Percentiles rank a stretch among this genome's conserved stretches.
Conservation (phyloP, 1,140 invertebrate genomes). For the Drosophila leontia region DNA sequence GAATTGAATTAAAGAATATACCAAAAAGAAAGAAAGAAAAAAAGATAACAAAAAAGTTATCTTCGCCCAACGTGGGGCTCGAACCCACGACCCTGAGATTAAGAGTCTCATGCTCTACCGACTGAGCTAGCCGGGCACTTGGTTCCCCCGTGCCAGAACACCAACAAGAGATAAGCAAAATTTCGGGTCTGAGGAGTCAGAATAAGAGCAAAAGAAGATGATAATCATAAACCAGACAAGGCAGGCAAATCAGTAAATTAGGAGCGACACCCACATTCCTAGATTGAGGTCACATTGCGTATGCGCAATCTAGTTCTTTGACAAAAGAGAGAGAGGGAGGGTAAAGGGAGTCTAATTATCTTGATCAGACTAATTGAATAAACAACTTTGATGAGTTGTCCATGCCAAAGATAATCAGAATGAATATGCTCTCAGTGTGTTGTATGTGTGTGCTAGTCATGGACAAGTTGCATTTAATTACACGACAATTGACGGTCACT, state of each 20-base stretch:
- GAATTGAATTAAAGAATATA: too few relatives aligned
- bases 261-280: slow-evolving; percentile 3
- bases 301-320: slow-evolving; percentile 49
- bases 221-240: neutral
- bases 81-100: slow-evolving; percentile 97
- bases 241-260: neutral
- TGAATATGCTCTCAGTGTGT: slow-evolving; percentile 6
- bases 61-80: slow-evolving; percentile 94
- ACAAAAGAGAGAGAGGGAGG: neutral
- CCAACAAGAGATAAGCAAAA: neutral
- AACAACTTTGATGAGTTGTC: slow-evolving; percentile 36
- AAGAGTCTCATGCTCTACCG: slow-evolving; percentile 97
- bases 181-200: slow-evolving; percentile 2
- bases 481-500: slow-evolving; percentile 34
- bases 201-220: slow-evolving; percentile 3
- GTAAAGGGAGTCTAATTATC: slow-evolving; percentile 50
- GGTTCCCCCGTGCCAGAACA: neutral
- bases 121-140: slow-evolving; percentile 92
- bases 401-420: slow-evolving; percentile 23
- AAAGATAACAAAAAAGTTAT: slow-evolving; percentile 59
- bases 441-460: neutral
- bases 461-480: slow-evolving; percentile 7
- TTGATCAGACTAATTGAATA: slow-evolving; percentile 23
- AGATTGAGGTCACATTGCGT: slow-evolving; percentile 49
- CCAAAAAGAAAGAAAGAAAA: neutral